Evolutionary conservation across 1,140 invertebrate species (phyloP), one percentile per base, ranked within the genome.

Genomic region (Notospermus geniculatus): DNA sequence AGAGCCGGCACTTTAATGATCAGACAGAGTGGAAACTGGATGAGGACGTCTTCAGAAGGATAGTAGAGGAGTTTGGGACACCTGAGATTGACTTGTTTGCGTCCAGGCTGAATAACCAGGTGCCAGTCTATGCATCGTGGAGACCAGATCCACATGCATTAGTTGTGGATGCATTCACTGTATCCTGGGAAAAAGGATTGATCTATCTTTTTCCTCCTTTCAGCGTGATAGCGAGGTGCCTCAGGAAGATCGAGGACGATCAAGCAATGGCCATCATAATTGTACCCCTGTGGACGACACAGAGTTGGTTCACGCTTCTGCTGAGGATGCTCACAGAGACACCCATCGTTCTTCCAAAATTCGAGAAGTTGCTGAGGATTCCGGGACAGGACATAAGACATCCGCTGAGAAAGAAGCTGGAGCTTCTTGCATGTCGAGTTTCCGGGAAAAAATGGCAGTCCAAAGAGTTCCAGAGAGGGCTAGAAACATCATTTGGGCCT

Each of bases 11-110:
- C 5, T 32, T 54, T 15, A 59, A 56, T 45, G 19, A 41, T 17
- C 56, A 61, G 15, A 56, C 59, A 27, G 64, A 69, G 59, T 69
- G 67, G 67, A 57, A 55, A 30, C 36, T 67, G n/a, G 39, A 65
- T 28, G 0, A 15, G 41, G 9, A 25, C 54, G 50, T 62, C 17
- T 66, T 65, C 64, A 4, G 55, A 13, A 15, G 53, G 15, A 43
- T 68, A 19, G 54, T 32, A 13, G 9, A 22, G 29, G 11, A 39
- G 27, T 28, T 52, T 57, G 46, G 23, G 22, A 28, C 5, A n/a
- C 63, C 61, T 46, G 54, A 67, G 2, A 64, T 69, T 58, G 67
- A 67, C 56, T 25, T 71, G 25, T 71, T 69, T 64, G 61, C 67
- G 7, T 62, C 61, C 22, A 41, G 63, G n/a, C 13, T 66, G 23